phyloP scores from a whole-genome alignment of 2,797 vertebrate species.

The Pangasius mekongensis region DNA sequence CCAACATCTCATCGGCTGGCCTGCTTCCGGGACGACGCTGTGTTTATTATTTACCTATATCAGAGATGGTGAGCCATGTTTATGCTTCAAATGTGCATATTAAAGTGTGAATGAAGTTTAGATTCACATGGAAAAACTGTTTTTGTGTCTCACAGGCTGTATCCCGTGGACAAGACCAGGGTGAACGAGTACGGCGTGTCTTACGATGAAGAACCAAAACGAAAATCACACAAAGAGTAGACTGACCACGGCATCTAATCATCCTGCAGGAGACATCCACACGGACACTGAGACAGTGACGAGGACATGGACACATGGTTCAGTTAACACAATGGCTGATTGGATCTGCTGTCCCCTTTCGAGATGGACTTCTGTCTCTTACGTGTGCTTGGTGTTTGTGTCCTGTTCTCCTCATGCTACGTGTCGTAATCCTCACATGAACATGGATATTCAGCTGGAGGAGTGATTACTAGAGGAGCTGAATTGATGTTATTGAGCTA shows the following conservation, averaged over 20 bases:
- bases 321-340: background rate
- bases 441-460: background rate
- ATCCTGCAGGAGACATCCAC: background rate
- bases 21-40: conserved; percentile 96
- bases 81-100: background rate
- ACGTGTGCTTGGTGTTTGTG: background rate
- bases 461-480: background rate
- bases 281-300: background rate
- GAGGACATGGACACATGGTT: background rate
- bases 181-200: conserved; percentile 96
- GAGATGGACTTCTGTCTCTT: background rate
- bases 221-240: conserved; percentile 84
- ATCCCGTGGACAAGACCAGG: conserved; percentile 96
- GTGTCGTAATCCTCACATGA: background rate
- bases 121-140: background rate
- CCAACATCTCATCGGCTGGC: conserved; percentile 97
- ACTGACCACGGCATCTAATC: conserved; percentile 5
- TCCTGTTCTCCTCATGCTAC: background rate
- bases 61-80: conserved; percentile 89
- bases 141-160: conserved; percentile 82
- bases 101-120: background rate
- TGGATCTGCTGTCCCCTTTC: background rate
- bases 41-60: conserved; percentile 97
- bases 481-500: background rate
- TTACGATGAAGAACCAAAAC: conserved; percentile 85